Percentiles rank a stretch among this genome's conserved stretches.
phyloP scores from a whole-genome alignment of 2,888 invertebrate species.

The Stenurella melanura region DNA sequence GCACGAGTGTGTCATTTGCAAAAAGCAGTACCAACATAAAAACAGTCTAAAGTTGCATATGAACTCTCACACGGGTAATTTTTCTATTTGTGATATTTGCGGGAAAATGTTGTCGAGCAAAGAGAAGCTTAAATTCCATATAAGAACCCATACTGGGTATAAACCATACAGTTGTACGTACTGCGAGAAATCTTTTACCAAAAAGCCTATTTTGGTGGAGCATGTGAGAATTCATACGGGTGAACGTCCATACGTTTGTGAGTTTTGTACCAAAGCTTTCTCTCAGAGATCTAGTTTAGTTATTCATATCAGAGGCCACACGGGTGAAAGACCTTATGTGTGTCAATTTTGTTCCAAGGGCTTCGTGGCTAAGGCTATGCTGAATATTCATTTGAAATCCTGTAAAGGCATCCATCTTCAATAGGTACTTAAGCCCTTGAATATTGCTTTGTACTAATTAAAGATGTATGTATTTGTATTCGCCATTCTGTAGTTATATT shows the following conservation, averaged over 20 bases:
- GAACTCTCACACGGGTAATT: slow-evolving; percentile 74
- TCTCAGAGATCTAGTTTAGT: slow-evolving; percentile 79
- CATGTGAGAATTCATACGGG: slow-evolving; percentile 71
- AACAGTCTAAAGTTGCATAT: slow-evolving; percentile 72
- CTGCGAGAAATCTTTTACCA: slow-evolving; percentile 71
- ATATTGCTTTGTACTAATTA: slow-evolving; percentile 11
- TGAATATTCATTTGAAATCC: slow-evolving; percentile 78
- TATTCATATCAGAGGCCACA: slow-evolving; percentile 80
- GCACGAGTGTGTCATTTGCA: slow-evolving; percentile 71
- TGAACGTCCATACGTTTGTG: slow-evolving; percentile 73
- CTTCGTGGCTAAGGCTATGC: slow-evolving; percentile 79
- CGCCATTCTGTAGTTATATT: neutral
- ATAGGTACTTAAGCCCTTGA: neutral
- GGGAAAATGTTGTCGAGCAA: slow-evolving; percentile 76
- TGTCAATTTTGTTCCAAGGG: slow-evolving; percentile 78
- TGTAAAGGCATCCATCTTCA: slow-evolving; percentile 65
- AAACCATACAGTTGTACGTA: slow-evolving; percentile 70
- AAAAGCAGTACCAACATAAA: slow-evolving; percentile 71
- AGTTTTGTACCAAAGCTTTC: slow-evolving; percentile 79
- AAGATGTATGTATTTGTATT: slow-evolving; percentile 20
- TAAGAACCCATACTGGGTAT: slow-evolving; percentile 70
- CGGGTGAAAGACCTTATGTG: slow-evolving; percentile 78
- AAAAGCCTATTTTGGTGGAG: slow-evolving; percentile 69
- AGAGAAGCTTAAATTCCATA: slow-evolving; percentile 75
- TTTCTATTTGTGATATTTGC: slow-evolving; percentile 77